Conservation (phyloP, 2,113 vertebrate genomes). For the Rhinopithecus roxellana region DNA sequence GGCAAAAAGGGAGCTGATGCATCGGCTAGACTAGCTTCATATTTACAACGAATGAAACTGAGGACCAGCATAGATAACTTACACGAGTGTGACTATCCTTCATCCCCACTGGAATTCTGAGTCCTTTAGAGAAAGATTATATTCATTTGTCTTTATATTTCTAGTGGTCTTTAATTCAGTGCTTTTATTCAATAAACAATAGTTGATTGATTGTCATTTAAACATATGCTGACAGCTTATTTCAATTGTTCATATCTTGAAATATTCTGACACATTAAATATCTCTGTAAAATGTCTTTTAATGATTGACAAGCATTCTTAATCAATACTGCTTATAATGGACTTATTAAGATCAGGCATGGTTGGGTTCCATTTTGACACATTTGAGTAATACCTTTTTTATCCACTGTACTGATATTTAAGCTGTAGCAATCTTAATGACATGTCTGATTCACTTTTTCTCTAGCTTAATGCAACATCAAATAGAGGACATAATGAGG, state of each 20-base stretch:
- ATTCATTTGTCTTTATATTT: slow-evolving; percentile 20
- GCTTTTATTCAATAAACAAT: slow-evolving; percentile 33
- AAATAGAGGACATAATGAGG: slow-evolving; percentile 46
- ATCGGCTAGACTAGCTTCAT: neutral
- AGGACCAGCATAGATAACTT: neutral
- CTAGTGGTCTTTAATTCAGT: neutral
- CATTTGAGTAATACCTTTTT: slow-evolving; percentile 38
- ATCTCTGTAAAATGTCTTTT: neutral
- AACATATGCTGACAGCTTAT: slow-evolving; percentile 38
- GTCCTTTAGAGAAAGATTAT: neutral
- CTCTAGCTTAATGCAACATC: slow-evolving; percentile 52
- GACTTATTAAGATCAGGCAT: slow-evolving; percentile 28
- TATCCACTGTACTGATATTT: slow-evolving; percentile 36
- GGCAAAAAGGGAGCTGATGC: neutral
- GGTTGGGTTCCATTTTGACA: slow-evolving; percentile 49
- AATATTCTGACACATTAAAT: slow-evolving; percentile 18
- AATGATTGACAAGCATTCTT: slow-evolving; percentile 41
- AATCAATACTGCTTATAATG: slow-evolving; percentile 52
- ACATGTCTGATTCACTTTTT: slow-evolving; percentile 47
- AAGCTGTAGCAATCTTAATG: slow-evolving; percentile 48
- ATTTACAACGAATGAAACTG: neutral
- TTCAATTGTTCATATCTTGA: slow-evolving; percentile 42
- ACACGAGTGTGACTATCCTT: neutral
- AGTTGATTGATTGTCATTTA: slow-evolving; percentile 5
- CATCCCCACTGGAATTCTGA: neutral